Base-by-base conservation (phyloP, 2,797 vertebrate species). In the Protonibea diacanthus region DNA sequence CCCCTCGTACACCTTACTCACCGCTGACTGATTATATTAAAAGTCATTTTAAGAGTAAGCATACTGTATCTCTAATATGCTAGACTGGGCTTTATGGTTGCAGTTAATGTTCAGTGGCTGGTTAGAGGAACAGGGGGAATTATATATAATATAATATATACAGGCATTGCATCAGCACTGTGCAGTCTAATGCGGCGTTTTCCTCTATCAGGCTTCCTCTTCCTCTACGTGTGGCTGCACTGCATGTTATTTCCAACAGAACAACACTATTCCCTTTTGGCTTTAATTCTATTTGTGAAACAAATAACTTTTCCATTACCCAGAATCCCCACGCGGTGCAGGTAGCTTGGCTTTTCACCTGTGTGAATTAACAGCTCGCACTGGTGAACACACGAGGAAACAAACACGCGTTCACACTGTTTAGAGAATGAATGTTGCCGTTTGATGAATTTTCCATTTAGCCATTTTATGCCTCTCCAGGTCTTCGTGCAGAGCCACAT, bases 301-400 rank as follows among this genome's bases (percentile, higher is more conserved):
- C 76, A 81, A 87, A 87, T 86, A 85, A 74, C 74, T 81, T 87
- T 88, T 86, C 74, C 77, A 76, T 88, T 82, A 74, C 62, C 78
- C 38, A 57, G 47, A 87, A 58, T 90, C 77, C 82, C 80, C 66
- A 25, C 63, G 66, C 83, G 82, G 84, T 71, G 74, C 77, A 65
- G 75, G 84, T 83, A 80, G 58, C 60, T 78, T 74, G 55, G 55
- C 71, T 78, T 80, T 82, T 77, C 55, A 82, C 76, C 75, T 75
- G 20, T 76, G 69, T 82, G 73, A 87, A 80, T 84, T 76, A 75
- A 67, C 59, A 68, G 48, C 60, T 45, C 25, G 15, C 71, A 49
- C 61, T 51, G 53, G 23, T 76, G 62, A 67, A 48, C 40, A 74
- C 73, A 68, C n/a, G 63, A 47, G 40, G 51, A 75, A 57, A 63